phyloP scores from a whole-genome alignment of 2,113 vertebrate species.

The Ammodytes marinus region DNA sequence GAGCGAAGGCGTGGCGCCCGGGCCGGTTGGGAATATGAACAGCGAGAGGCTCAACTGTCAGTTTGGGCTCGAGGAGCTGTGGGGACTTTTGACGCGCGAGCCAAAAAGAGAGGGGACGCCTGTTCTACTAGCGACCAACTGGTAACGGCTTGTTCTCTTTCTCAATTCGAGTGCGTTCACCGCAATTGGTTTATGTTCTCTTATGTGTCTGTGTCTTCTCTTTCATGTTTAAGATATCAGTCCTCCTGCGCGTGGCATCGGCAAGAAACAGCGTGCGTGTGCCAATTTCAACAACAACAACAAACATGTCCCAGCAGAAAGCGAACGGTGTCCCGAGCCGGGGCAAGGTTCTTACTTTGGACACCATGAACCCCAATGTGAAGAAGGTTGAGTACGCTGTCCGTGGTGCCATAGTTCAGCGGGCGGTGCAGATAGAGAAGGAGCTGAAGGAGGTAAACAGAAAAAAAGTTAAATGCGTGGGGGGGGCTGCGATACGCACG shows the following conservation, averaged over 20 bases:
- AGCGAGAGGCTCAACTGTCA: constrained; percentile 8
- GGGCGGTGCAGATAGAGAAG: constrained; percentile 89
- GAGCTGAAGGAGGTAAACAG: constrained; percentile 87
- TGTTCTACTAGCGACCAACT: not conserved
- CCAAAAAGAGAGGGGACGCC: not conserved
- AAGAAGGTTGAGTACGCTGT: constrained; percentile 90
- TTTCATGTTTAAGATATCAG: constrained; percentile 25
- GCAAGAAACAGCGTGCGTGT: not conserved
- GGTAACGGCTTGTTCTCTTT: constrained; percentile 26
- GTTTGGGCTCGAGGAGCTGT: not conserved
- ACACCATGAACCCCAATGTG: constrained; percentile 89
- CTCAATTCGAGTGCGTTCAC: not conserved
- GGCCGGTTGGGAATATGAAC: constrained; percentile 36
- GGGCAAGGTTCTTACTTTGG: constrained; percentile 86
- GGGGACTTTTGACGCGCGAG: not conserved
- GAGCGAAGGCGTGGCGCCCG: constrained; percentile 51
- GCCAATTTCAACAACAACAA: not conserved
- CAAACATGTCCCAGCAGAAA: constrained; percentile 73
- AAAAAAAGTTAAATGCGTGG: not conserved
- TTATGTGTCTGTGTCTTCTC: not conserved
- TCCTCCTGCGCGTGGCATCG: not conserved
- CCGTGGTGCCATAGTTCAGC: constrained; percentile 87
- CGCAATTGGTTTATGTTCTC: not conserved
- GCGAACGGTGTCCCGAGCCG: constrained; percentile 50
- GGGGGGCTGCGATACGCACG: not conserved